phyloP scores from a whole-genome alignment of 2,888 invertebrate genomes.

The Papilio gigon region DNA sequence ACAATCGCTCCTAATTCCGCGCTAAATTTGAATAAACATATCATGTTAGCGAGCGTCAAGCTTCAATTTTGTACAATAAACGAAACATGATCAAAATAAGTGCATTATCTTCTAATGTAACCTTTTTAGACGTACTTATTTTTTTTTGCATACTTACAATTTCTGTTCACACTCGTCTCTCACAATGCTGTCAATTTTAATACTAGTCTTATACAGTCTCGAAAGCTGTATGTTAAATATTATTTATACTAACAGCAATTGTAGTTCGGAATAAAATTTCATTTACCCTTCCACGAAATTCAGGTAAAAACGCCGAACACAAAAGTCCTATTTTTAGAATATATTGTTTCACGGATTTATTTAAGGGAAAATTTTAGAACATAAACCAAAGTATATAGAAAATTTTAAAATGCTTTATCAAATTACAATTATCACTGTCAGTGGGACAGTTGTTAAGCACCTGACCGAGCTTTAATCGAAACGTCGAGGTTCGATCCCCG shows the following conservation, averaged over 20 bases:
- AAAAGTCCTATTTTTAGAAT: slow-evolving; percentile 16
- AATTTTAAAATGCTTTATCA: slow-evolving; percentile 7
- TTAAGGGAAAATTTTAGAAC: not conserved
- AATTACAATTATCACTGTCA: not conserved
- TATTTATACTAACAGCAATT: slow-evolving; percentile 1
- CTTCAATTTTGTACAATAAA: not conserved
- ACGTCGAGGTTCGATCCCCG: too few species aligned
- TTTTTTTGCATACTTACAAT: too few species aligned
- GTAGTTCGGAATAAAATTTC: slow-evolving; percentile 13
- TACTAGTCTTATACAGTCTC: too few species aligned
- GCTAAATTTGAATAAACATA: not conserved
- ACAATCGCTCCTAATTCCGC: not conserved
- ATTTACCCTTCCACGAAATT: slow-evolving; percentile 10
- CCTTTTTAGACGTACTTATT: too few species aligned
- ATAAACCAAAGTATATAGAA: slow-evolving; percentile 12
- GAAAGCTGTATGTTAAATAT: slow-evolving; percentile 2
- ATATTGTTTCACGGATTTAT: slow-evolving; percentile 3
- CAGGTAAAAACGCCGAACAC: not conserved
- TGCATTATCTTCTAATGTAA: too few species aligned
- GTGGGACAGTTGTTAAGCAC: too few species aligned
- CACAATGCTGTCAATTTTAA: too few species aligned
- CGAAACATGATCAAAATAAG: too few species aligned
- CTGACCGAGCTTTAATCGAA: too few species aligned
- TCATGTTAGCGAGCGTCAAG: not conserved
- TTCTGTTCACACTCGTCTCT: too few species aligned